Evolutionary conservation across 2,797 vertebrate genomes (phyloP).

Genomic region (Bovichtus diacanthus): DNA sequence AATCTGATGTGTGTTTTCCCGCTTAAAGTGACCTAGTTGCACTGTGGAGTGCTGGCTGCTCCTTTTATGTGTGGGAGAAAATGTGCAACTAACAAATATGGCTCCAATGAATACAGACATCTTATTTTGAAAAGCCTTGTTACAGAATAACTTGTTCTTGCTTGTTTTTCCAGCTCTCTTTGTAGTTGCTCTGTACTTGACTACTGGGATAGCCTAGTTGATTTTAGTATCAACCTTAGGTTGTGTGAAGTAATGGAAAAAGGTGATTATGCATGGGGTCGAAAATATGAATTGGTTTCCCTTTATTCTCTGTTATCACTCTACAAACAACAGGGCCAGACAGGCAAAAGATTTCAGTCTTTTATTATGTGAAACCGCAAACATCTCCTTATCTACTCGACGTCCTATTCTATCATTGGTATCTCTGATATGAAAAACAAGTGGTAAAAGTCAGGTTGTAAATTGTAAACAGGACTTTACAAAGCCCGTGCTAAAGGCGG

Average conservation of each 20-base stretch:
- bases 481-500: constrained; percentile 41
- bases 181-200: not conserved
- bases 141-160: not conserved
- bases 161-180: not conserved
- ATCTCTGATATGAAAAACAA: not conserved
- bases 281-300: not conserved
- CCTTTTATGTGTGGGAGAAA: constrained; percentile 22
- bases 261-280: too few relatives aligned
- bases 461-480: constrained; percentile 6
- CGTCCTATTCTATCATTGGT: not conserved
- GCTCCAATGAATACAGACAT: constrained; percentile 2
- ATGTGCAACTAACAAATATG: not conserved
- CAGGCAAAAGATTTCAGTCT: not conserved
- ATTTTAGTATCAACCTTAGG: not conserved
- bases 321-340: not conserved
- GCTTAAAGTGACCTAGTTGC: constrained; percentile 70
- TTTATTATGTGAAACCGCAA: not conserved
- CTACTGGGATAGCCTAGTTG: not conserved
- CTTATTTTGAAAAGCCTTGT: not conserved
- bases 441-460: not conserved
- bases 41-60: constrained; percentile 14
- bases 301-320: not conserved
- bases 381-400: not conserved
- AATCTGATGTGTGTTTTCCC: constrained; percentile 54
- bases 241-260: not conserved